Conservation (phyloP, 1,140 invertebrate species). For the Notospermus geniculatus region DNA sequence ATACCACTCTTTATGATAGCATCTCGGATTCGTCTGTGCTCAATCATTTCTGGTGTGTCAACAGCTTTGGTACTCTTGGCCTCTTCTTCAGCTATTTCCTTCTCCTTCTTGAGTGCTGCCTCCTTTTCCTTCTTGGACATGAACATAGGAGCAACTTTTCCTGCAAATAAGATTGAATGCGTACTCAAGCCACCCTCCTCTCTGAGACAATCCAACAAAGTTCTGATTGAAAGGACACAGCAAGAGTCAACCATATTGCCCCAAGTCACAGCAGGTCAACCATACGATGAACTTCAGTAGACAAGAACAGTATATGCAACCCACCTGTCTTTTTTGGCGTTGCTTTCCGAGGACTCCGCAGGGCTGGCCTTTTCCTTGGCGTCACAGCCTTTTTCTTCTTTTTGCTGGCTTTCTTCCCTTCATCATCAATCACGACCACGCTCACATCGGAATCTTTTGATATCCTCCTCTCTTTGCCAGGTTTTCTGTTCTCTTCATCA, state of each 20-base stretch:
- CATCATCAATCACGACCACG: constrained; percentile 19
- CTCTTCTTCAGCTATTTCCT: constrained; percentile 17
- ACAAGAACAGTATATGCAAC: too few relatives aligned
- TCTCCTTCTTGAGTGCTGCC: too few relatives aligned
- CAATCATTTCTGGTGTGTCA: constrained; percentile 25
- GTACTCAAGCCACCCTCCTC: too few relatives aligned
- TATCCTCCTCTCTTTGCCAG: constrained; percentile 1
- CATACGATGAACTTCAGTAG: too few relatives aligned
- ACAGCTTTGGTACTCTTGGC: constrained; percentile 8
- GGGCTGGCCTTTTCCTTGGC: constrained; percentile 10
- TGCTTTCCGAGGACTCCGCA: constrained; percentile 12
- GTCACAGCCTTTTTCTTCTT: constrained; percentile 10
- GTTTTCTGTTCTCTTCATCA: neutral
- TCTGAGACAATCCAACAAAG: too few relatives aligned
- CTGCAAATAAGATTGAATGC: constrained; percentile 9
- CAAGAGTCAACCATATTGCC: too few relatives aligned
- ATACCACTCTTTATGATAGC: constrained; percentile 46
- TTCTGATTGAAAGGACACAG: too few relatives aligned
- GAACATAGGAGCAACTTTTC: constrained; percentile 40
- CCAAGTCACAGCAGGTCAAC: too few relatives aligned
- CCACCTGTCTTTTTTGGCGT: constrained; percentile 8
- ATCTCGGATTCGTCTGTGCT: constrained; percentile 19
- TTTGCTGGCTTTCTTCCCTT: constrained; percentile 1
- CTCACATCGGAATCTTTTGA: constrained; percentile 19
- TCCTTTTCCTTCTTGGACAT: constrained; percentile 11